phyloP scores from a whole-genome alignment of 2,888 invertebrate species.

The Drosophila tanythrix region DNA sequence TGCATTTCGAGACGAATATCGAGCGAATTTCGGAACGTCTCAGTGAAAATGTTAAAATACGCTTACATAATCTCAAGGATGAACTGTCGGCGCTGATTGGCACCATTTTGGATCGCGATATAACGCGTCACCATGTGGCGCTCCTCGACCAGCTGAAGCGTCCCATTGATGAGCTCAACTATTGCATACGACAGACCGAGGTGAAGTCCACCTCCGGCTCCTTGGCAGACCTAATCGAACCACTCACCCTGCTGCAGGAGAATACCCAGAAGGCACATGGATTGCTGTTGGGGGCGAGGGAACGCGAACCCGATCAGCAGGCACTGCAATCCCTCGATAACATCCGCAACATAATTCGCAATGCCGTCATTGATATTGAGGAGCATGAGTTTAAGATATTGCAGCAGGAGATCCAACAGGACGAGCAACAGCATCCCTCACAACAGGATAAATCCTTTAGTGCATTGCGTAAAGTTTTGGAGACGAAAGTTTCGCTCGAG shows the following conservation, averaged over 20 bases:
- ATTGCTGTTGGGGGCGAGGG: slow-evolving; percentile 66
- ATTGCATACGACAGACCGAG: slow-evolving; percentile 84
- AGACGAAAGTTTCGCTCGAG: slow-evolving; percentile 78
- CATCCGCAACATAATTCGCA: slow-evolving; percentile 77
- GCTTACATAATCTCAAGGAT: slow-evolving; percentile 85
- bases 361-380: slow-evolving; percentile 82
- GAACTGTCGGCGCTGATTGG: slow-evolving; percentile 87
- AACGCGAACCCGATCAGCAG: slow-evolving; percentile 70
- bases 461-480: slow-evolving; percentile 78
- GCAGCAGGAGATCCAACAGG: slow-evolving; percentile 80
- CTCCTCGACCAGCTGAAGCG: slow-evolving; percentile 86
- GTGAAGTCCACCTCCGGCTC: slow-evolving; percentile 84
- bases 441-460: slow-evolving; percentile 78
- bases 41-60: slow-evolving; percentile 72
- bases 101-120: slow-evolving; percentile 86
- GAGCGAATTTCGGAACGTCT: slow-evolving; percentile 76
- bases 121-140: slow-evolving; percentile 83
- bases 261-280: slow-evolving; percentile 82
- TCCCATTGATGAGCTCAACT: slow-evolving; percentile 86
- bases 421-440: slow-evolving; percentile 75
- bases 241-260: slow-evolving; percentile 82
- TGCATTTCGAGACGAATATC: slow-evolving; percentile 85
- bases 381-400: slow-evolving; percentile 82
- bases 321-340: slow-evolving; percentile 76
- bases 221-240: slow-evolving; percentile 83